Base-by-base conservation (phyloP, 2,888 invertebrate species). In the Polydesmus complanatus region DNA sequence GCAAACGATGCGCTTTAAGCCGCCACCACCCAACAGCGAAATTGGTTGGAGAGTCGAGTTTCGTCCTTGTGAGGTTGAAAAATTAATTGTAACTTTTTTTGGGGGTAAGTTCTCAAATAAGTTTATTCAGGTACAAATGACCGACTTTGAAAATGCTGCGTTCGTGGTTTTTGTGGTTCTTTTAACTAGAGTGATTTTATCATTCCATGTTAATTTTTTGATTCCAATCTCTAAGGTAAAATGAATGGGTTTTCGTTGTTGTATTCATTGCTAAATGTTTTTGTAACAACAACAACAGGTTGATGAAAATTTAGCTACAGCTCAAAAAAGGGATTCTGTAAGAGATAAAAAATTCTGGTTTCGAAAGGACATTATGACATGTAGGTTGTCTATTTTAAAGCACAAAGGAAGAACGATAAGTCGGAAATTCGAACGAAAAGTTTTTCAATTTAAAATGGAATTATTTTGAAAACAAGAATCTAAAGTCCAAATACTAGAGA, bases 1-100 rank as follows among this genome's bases (percentile, higher is more conserved):
- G 97, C 96, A 97, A 77, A 94, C 95, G 37, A 94, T 97, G 94
- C 81, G 94, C 50, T 98, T 98, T 78, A 98, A 98, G 77, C 96
- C 96, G 27, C 97, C 97, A 52, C 94, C 95, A 25, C 91, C 94
- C 0, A 86, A 93, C 73, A 91, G 93, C 8, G 80, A 89, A 56
- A 98, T 99, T 70, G 98, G 98, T 48, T 99, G 98, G 98, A 82
- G 98, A 67, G 98, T 99, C 1, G 98, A 99, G 78, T 99, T 99
- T 78, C 83, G 98, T 27, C 97, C 98, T 51, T 97, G 97, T 73
- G 95, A 94, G 77, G 64, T 64, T 21, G 1, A n/a, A 8, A 47
- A 47, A 47, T 47, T 47, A 47, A 47, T n/a, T n/a, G n/a, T n/a
- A n/a, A n/a, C n/a, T n/a, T n/a, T n/a, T n/a, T n/a, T n/a, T n/a